Conservation (phyloP, 2,888 invertebrate species). For the Idaea dimidiata region DNA sequence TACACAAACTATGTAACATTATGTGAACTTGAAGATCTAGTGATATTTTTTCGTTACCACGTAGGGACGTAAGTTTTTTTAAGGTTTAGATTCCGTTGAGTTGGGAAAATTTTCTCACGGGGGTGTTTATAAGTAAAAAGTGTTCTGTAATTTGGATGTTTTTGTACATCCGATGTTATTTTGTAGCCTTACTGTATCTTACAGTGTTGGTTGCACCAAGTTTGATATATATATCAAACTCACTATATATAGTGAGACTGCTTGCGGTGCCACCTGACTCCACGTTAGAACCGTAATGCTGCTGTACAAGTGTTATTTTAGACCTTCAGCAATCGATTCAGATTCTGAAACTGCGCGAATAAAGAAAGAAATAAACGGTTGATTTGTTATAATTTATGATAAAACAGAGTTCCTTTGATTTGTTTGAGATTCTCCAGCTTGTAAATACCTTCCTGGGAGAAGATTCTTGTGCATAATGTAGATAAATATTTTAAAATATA, state of each 20-base stretch:
- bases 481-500: constrained; percentile 4
- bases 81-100: constrained; percentile 40
- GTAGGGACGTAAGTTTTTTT: constrained; percentile 53
- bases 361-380: too few species aligned
- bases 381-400: too few species aligned
- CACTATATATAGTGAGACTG: too few species aligned
- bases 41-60: constrained; percentile 75
- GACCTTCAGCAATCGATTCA: too few species aligned
- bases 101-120: neutral
- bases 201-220: too few species aligned
- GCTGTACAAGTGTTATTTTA: too few species aligned
- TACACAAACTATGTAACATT: constrained; percentile 15
- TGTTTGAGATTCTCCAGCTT: neutral
- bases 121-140: neutral
- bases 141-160: neutral
- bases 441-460: neutral
- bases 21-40: constrained; percentile 50
- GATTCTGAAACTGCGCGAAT: too few species aligned
- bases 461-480: constrained; percentile 24
- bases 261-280: too few species aligned
- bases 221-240: too few species aligned
- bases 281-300: too few species aligned
- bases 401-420: neutral
- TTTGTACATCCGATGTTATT: too few species aligned
- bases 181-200: too few species aligned